Conservation (phyloP, 2,888 invertebrate species). For the Xestoiulus laeticollis region DNA sequence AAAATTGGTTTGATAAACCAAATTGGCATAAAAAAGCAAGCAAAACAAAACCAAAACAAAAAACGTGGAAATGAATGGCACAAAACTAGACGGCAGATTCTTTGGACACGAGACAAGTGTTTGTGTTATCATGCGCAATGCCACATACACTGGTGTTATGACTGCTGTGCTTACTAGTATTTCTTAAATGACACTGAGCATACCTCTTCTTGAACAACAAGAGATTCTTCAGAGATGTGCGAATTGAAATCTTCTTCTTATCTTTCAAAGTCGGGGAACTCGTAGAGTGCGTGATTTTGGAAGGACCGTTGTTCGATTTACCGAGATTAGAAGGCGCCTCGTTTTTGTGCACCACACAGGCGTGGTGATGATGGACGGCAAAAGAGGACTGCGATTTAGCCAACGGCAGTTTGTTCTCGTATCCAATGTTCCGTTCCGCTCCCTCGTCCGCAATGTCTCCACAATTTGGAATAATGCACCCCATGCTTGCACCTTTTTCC, state of each 20-base stretch:
- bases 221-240: slow-evolving; percentile 63
- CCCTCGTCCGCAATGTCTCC: not conserved
- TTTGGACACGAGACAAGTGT: not conserved
- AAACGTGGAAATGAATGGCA: not conserved
- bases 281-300: not conserved
- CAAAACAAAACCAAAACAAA: not conserved
- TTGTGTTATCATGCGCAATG: not conserved
- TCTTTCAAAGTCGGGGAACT: slow-evolving; percentile 51
- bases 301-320: not conserved
- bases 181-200: slow-evolving; percentile 46
- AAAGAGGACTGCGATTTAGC: slow-evolving; percentile 53
- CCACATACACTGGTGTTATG: not conserved
- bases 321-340: not conserved
- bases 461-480: not conserved
- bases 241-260: slow-evolving; percentile 60
- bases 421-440: not conserved
- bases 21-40: too few relatives aligned
- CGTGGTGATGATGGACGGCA: slow-evolving; percentile 47
- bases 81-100: slow-evolving; percentile 33
- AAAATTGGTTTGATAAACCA: too few relatives aligned
- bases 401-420: slow-evolving; percentile 40
- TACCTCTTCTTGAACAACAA: slow-evolving; percentile 64
- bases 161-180: not conserved
- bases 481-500: slow-evolving; percentile 25
- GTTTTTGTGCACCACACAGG: not conserved